Base-by-base conservation (phyloP, 2,113 vertebrate genomes). In the Calonectris borealis region DNA sequence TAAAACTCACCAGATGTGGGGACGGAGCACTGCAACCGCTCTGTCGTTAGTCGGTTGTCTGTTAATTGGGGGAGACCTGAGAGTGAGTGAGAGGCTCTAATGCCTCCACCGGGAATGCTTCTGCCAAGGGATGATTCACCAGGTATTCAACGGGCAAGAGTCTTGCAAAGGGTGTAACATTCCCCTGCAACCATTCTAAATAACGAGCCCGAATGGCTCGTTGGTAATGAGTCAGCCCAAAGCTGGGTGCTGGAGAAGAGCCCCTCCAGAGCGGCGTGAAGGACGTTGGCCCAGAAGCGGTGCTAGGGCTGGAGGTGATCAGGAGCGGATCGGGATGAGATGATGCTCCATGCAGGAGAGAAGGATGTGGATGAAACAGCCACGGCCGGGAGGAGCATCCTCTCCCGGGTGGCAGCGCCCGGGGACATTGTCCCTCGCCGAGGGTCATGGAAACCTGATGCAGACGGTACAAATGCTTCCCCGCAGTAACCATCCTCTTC, bases 291-390 rank as follows among this genome's bases (percentile, higher is more conserved):
- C 40, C 48, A 24, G 34, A 15, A 54, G 48, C 27, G 5, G 48
- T 14, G 22, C 32, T 22, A 14, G 52, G 52, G 54, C 54, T 44
- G 54, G 54, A 69, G 64, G 7, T 26, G 44, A 7, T 19, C 21
- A 1, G 83, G 42, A 34, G 8, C 0, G 2, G 21, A 4, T 16
- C 1, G 2, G 73, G 36, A 16, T 26, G 15, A 60, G 64, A 20
- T 2, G 13, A 6, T 25, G 44, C 18, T 70, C 19, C 38, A 14
- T 2, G 3, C 34, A 55, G 66, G 40, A 80, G 34, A 55, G 57
- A 24, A 62, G 20, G 40, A 10, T 18, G 21, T 27, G 46, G 20
- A 16, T 69, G 84, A 19, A 58, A 42, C 18, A 31, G 19, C 29
- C 20, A 8, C 0, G 2, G 24, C 29, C 1, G 2, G 42, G 54